Percentiles rank a stretch among this genome's conserved stretches.
These are phyloP conservation scores for Nothoprocta pentlandii DNA, from an alignment of 2,113 vertebrate species.

Conservation along the genomic window DNA sequence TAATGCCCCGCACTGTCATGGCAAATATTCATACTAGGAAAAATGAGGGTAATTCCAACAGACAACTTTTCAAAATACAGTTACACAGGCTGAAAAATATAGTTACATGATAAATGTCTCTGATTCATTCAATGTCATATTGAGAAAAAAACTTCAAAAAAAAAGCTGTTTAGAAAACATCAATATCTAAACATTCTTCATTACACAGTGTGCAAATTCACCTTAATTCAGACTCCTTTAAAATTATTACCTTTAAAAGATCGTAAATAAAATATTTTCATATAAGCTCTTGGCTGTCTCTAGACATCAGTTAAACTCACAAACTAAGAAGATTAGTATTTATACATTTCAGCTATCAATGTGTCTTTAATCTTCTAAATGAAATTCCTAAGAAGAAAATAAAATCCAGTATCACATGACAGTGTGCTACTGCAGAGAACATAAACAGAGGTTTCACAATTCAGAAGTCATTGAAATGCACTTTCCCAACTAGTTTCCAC, in stretches of 20 bases:
- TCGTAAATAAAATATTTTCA: background rate
- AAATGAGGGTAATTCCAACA: background rate
- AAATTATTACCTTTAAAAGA: background rate
- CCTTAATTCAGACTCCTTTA: background rate
- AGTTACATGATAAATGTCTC: background rate
- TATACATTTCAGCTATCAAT: background rate
- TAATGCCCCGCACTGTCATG: constrained; percentile 17
- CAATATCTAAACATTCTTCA: background rate
- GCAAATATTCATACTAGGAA: background rate
- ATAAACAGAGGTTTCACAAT: background rate
- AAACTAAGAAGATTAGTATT: background rate
- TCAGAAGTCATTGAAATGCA: background rate
- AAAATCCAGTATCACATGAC: background rate
- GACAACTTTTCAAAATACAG: constrained; percentile 20
- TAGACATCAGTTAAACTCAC: background rate
- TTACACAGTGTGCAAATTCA: background rate
- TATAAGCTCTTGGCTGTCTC: background rate
- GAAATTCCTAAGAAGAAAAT: background rate
- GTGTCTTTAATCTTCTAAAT: constrained; percentile 28
- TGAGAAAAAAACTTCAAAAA: background rate
- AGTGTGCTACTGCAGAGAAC: background rate
- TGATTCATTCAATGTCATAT: background rate
- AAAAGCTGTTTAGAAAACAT: constrained; percentile 5
- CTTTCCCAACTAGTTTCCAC: background rate
- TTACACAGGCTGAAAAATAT: background rate